These are phyloP conservation scores for Synanthedon tipuliformis DNA, from an alignment of 2,888 invertebrate genomes.

Conservation along the genomic window DNA sequence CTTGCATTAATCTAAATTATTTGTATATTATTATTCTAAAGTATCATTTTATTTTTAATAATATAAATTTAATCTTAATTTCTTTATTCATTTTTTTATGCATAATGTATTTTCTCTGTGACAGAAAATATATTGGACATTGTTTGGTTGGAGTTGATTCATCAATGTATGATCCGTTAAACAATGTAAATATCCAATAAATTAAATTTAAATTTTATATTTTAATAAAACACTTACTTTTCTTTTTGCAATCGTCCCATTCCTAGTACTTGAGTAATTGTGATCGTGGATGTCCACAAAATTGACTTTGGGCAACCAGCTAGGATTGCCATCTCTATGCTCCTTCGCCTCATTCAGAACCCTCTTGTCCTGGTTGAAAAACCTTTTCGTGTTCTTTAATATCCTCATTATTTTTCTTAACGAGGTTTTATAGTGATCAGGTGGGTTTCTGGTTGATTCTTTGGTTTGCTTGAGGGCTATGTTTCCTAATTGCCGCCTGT, in stretches of 20 bases:
- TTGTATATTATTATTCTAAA: too few relatives aligned
- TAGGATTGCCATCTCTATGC: slow-evolving; percentile 49
- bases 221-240: slow-evolving; percentile 3
- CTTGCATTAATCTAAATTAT: too few relatives aligned
- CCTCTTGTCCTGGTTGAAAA: slow-evolving; percentile 39
- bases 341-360: slow-evolving; percentile 41
- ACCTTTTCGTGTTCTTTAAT: slow-evolving; percentile 41
- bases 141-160: too few relatives aligned
- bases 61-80: too few relatives aligned
- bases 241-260: background rate
- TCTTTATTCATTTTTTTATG: too few relatives aligned
- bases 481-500: slow-evolving; percentile 29
- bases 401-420: slow-evolving; percentile 47
- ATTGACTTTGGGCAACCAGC: slow-evolving; percentile 54
- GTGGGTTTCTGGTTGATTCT: slow-evolving; percentile 25
- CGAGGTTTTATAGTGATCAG: slow-evolving; percentile 39
- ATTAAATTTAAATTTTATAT: background rate
- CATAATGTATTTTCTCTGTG: too few relatives aligned
- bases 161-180: too few relatives aligned
- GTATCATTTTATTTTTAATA: too few relatives aligned
- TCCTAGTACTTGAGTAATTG: slow-evolving; percentile 23
- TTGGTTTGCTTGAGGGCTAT: slow-evolving; percentile 31
- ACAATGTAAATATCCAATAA: too few relatives aligned
- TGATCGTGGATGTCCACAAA: slow-evolving; percentile 54
- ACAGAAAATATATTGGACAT: too few relatives aligned